A percentile compares a stretch with the other conserved stretches of the same genome.
These are phyloP conservation scores for Sycophila sp. DNA, from an alignment of 1,140 invertebrate species.

Conservation along the genomic window DNA sequence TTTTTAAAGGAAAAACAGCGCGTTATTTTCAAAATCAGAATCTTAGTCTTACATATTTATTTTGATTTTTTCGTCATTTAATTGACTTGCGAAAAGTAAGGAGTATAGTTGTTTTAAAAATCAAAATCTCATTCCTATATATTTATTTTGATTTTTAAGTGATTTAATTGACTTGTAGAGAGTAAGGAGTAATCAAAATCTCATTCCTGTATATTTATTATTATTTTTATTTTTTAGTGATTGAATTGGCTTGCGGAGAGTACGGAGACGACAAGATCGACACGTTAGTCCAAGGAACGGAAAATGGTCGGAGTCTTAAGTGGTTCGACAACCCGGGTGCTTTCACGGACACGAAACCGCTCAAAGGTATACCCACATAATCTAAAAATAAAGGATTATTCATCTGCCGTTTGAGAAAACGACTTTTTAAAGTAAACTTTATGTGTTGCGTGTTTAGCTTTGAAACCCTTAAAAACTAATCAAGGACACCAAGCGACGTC, in stretches of 20 bases:
- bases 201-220: too few species aligned
- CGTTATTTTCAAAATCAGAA: too few species aligned
- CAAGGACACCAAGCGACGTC: slow-evolving; percentile 75
- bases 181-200: too few species aligned
- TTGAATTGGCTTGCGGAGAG: slow-evolving; percentile 90
- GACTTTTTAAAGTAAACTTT: too few species aligned
- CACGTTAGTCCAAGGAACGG: slow-evolving; percentile 74
- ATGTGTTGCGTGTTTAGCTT: slow-evolving; percentile 35
- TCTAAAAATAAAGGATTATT: not conserved
- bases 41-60: too few species aligned
- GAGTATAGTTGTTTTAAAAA: too few species aligned
- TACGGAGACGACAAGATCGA: slow-evolving; percentile 84
- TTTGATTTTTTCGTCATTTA: too few species aligned
- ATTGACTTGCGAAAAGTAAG: too few species aligned
- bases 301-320: slow-evolving; percentile 76
- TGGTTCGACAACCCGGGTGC: slow-evolving; percentile 74
- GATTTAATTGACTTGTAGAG: not conserved
- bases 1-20: too few species aligned
- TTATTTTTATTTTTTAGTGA: slow-evolving; percentile 72
- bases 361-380: slow-evolving; percentile 63
- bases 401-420: not conserved
- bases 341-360: slow-evolving; percentile 67
- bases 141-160: too few species aligned
- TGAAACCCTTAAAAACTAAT: slow-evolving; percentile 39
- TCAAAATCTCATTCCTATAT: too few species aligned